phyloP scores from a whole-genome alignment of 2,113 vertebrate genomes.

The Alectura lathami region DNA sequence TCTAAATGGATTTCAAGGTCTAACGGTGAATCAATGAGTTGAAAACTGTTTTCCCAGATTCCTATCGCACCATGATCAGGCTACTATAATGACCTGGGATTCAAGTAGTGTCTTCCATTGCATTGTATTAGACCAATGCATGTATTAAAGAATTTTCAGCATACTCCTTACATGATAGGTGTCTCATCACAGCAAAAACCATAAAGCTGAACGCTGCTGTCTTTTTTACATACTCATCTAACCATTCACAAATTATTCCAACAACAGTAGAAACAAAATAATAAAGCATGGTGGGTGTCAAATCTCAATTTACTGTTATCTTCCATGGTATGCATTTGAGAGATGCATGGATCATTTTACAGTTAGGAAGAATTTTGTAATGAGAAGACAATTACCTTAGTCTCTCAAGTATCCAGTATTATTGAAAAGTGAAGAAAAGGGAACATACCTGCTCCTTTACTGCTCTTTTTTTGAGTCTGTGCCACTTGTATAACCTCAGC shows the following conservation, averaged over 20 bases:
- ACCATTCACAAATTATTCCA: neutral
- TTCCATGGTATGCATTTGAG: neutral
- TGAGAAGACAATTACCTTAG: neutral
- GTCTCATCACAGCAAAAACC: neutral
- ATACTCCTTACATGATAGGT: neutral
- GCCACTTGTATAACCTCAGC: slow-evolving; percentile 80
- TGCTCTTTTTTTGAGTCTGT: slow-evolving; percentile 71
- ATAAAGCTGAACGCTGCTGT: neutral
- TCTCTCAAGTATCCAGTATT: neutral
- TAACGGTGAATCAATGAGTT: slow-evolving; percentile 36
- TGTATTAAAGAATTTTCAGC: neutral
- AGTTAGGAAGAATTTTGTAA: neutral
- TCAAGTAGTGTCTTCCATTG: neutral
- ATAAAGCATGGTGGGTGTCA: neutral
- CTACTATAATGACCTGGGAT: neutral
- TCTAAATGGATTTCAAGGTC: slow-evolving; percentile 51
- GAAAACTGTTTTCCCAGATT: slow-evolving; percentile 4
- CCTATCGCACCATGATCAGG: neutral
- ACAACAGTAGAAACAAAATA: neutral
- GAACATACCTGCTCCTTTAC: slow-evolving; percentile 72
- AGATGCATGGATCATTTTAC: neutral
- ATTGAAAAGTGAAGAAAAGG: neutral
- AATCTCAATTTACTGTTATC: neutral
- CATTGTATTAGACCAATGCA: neutral
- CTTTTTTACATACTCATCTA: neutral